Conservation (phyloP, 2,113 vertebrate species). For the Chloroceryle aenea region DNA sequence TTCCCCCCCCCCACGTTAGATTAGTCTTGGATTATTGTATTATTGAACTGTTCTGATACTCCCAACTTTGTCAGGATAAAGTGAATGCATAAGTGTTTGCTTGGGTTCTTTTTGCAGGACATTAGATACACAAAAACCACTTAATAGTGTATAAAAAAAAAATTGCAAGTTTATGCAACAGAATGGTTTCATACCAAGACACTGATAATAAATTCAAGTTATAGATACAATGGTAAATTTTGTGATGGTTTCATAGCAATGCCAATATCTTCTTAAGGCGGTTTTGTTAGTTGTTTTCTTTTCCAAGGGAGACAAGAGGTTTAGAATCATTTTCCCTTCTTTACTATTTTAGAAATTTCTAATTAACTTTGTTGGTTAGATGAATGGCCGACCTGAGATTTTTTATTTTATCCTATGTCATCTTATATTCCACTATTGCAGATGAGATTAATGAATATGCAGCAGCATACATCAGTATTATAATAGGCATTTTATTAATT, state of each 20-base stretch:
- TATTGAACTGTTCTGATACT: neutral
- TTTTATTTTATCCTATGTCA: neutral
- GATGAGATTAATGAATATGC: neutral
- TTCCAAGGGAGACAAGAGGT: neutral
- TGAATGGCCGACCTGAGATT: neutral
- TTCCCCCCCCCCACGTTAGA: too few species aligned
- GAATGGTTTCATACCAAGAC: neutral
- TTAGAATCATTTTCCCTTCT: neutral
- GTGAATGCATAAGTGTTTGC: neutral
- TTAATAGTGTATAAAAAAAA: neutral
- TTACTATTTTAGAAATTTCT: neutral
- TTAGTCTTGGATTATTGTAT: neutral
- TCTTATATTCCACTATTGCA: neutral
- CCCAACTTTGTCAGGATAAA: neutral
- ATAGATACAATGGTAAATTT: neutral
- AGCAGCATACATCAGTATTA: neutral
- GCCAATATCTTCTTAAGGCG: neutral
- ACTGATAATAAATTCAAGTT: neutral
- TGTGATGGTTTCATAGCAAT: neutral
- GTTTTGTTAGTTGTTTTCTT: neutral
- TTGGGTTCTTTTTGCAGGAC: neutral
- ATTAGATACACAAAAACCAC: neutral
- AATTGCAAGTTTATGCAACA: neutral
- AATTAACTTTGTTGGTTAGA: neutral
- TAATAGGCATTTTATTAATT: neutral